phyloP scores from a whole-genome alignment of 2,113 vertebrate genomes.

The Sarotherodon lohbergeri region DNA sequence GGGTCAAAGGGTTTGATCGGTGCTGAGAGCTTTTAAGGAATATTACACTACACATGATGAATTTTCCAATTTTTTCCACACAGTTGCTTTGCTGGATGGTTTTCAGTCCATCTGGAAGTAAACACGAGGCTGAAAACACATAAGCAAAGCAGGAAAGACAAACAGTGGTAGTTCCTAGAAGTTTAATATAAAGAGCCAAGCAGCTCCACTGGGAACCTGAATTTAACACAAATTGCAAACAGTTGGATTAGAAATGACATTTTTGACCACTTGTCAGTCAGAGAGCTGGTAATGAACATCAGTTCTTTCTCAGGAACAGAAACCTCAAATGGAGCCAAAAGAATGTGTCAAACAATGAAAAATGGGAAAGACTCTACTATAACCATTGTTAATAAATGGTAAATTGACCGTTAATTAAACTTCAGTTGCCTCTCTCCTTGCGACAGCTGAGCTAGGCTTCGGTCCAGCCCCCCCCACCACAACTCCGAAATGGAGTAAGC shows the following conservation, averaged over 20 bases:
- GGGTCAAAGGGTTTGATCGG: background rate
- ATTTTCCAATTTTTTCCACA: background rate
- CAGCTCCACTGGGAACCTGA: background rate
- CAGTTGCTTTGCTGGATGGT: background rate
- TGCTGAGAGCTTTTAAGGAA: background rate
- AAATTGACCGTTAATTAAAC: background rate
- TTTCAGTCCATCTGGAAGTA: background rate
- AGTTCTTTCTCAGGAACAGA: background rate
- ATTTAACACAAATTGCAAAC: background rate
- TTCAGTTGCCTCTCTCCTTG: background rate
- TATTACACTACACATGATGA: background rate
- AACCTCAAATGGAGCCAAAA: background rate
- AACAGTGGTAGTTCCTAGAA: background rate
- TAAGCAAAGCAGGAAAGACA: background rate
- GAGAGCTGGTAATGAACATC: background rate
- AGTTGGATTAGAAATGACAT: background rate
- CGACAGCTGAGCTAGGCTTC: background rate
- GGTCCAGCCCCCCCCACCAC: background rate
- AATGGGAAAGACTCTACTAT: background rate
- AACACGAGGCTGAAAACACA: background rate
- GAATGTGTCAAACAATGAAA: background rate
- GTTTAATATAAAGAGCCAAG: background rate
- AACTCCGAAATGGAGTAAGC: fast-evolving
- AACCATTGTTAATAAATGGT: background rate
- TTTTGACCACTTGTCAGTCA: background rate